Conservation (phyloP, 2,888 invertebrate genomes). For the Macrosiphum euphorbiae region DNA sequence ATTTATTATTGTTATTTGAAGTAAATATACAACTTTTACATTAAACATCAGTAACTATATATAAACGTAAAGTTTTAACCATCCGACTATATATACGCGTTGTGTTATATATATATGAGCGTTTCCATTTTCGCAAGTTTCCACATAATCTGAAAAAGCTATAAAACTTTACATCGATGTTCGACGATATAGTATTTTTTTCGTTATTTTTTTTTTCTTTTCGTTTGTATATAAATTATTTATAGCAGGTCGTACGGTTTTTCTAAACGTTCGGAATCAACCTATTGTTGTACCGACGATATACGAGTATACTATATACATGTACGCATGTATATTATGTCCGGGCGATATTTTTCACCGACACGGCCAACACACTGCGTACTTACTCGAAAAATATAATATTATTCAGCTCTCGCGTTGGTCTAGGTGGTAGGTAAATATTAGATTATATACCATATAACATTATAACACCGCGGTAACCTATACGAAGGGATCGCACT, state of each 20-base stretch:
- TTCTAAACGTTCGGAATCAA: constrained; percentile 49
- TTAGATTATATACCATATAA: neutral
- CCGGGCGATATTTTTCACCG: neutral
- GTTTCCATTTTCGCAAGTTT: constrained; percentile 62
- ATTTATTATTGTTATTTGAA: constrained; percentile 57
- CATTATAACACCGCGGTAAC: neutral
- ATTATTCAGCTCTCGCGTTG: neutral
- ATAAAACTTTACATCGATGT: constrained; percentile 63
- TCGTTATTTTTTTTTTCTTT: neutral
- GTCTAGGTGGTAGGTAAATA: neutral
- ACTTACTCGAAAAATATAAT: neutral
- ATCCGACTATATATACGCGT: neutral
- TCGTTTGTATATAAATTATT: constrained; percentile 47
- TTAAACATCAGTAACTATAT: constrained; percentile 57
- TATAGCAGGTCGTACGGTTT: constrained; percentile 39
- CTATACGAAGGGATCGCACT: neutral
- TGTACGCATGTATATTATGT: neutral
- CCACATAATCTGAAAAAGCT: constrained; percentile 59
- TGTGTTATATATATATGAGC: neutral
- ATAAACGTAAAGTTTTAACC: constrained; percentile 62
- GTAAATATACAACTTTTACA: constrained; percentile 60
- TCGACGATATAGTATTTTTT: constrained; percentile 39
- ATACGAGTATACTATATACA: neutral
- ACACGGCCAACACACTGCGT: neutral
- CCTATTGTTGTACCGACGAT: constrained; percentile 24